phyloP scores from a whole-genome alignment of 2,113 vertebrate species.

The Ancistrus triradiatus region DNA sequence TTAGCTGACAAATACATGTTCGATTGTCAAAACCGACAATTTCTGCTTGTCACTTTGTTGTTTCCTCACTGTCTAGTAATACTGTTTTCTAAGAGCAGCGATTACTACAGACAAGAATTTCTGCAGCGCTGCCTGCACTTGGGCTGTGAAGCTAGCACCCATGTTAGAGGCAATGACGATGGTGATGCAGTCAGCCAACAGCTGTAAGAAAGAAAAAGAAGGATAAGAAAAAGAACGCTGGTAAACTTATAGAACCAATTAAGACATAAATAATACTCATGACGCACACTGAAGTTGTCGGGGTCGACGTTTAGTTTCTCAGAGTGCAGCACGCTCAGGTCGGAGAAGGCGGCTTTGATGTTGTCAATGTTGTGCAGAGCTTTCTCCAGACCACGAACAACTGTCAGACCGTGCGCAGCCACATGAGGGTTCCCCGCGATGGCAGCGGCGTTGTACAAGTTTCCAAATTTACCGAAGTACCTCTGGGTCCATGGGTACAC shows the following conservation, averaged over 20 bases:
- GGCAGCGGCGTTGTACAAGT: slow-evolving; percentile 65
- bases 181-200: slow-evolving; percentile 43
- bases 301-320: slow-evolving; percentile 78
- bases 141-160: slow-evolving; percentile 33
- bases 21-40: too few relatives aligned
- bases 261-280: not conserved
- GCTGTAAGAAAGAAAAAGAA: slow-evolving; percentile 16
- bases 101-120: slow-evolving; percentile 42
- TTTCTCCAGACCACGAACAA: slow-evolving; percentile 62
- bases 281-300: slow-evolving; percentile 75
- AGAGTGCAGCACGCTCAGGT: slow-evolving; percentile 73
- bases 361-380: slow-evolving; percentile 66
- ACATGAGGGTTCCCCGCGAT: slow-evolving; percentile 47
- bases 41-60: too few relatives aligned
- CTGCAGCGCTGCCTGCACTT: slow-evolving; percentile 44
- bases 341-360: slow-evolving; percentile 52
- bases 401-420: slow-evolving; percentile 64
- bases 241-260: not conserved
- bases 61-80: too few relatives aligned
- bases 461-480: slow-evolving; percentile 75
- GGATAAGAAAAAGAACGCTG: not conserved
- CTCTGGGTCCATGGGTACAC: slow-evolving; percentile 74
- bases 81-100: not conserved
- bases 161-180: slow-evolving; percentile 36
- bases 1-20: too few relatives aligned